A percentile compares a stretch with the other conserved stretches of the same genome.
Conservation (phyloP, 2,888 invertebrate genomes). For the Drosophila phalerata region DNA sequence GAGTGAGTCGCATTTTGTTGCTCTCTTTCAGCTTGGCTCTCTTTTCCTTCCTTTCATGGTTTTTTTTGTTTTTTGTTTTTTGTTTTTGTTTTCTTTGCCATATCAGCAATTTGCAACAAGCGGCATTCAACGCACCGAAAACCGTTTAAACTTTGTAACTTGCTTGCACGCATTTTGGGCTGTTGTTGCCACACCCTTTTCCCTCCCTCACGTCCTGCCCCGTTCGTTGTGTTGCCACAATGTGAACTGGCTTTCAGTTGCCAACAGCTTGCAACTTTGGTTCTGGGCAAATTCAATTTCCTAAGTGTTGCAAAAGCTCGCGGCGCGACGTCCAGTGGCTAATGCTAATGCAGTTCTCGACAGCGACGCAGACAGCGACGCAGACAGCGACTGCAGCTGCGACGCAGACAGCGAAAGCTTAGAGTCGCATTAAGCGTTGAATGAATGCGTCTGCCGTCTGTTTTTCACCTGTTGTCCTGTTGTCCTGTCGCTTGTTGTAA, state of each 20-base stretch:
- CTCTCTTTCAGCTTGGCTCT: neutral
- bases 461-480: constrained; percentile 14
- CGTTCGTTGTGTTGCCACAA: neutral
- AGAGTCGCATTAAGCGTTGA: constrained; percentile 28
- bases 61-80: neutral
- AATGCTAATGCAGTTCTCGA: constrained; percentile 52
- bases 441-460: constrained; percentile 18
- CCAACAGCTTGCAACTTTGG: constrained; percentile 26
- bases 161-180: constrained; percentile 45
- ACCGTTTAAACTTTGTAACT: constrained; percentile 46
- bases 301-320: constrained; percentile 44
- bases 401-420: constrained; percentile 9
- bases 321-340: constrained; percentile 34
- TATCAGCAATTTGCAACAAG: constrained; percentile 59
- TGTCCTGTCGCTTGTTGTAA: constrained; percentile 41
- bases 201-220: neutral
- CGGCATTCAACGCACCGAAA: constrained; percentile 36
- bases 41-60: neutral
- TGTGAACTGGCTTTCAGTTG: constrained; percentile 2
- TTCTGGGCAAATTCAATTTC: constrained; percentile 52
- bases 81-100: constrained; percentile 12
- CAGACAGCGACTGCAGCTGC: neutral
- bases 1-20: neutral
- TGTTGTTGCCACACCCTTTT: neutral
- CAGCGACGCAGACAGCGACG: neutral